Conservation (phyloP, 2,797 vertebrate species). For the Uromys caudimaculatus region DNA sequence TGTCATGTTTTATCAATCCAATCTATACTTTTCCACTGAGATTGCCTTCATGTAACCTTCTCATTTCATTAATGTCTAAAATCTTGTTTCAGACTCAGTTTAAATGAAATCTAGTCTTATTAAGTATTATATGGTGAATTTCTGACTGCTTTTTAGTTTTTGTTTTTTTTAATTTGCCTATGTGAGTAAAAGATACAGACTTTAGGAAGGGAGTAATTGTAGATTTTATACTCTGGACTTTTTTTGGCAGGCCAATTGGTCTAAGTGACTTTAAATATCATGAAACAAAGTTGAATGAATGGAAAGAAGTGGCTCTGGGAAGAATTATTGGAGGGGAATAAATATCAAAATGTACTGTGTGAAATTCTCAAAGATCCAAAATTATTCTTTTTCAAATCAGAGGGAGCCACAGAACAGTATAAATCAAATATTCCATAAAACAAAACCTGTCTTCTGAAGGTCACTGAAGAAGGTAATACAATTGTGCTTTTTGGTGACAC, state of each 20-base stretch:
- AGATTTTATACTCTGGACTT: background rate
- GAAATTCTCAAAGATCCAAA: background rate
- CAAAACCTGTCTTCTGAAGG: background rate
- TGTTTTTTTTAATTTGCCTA: background rate
- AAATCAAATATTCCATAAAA: conserved; percentile 2
- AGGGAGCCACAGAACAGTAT: background rate
- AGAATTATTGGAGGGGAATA: background rate
- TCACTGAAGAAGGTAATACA: background rate
- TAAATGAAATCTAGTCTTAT: background rate
- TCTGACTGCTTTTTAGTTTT: background rate
- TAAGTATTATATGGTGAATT: background rate
- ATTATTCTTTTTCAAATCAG: background rate
- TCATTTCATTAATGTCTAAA: background rate
- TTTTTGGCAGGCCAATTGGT: background rate
- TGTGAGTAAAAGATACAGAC: background rate
- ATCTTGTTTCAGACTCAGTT: background rate
- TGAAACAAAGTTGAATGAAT: background rate
- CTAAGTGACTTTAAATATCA: background rate
- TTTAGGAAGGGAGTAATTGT: background rate
- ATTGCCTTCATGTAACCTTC: background rate
- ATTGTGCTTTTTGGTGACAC: background rate
- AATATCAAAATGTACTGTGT: background rate
- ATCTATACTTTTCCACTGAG: background rate
- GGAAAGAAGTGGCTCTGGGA: background rate
- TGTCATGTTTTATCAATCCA: no score